phyloP scores from a whole-genome alignment of 2,113 vertebrate species.

The Forbesichthys agassizii region DNA sequence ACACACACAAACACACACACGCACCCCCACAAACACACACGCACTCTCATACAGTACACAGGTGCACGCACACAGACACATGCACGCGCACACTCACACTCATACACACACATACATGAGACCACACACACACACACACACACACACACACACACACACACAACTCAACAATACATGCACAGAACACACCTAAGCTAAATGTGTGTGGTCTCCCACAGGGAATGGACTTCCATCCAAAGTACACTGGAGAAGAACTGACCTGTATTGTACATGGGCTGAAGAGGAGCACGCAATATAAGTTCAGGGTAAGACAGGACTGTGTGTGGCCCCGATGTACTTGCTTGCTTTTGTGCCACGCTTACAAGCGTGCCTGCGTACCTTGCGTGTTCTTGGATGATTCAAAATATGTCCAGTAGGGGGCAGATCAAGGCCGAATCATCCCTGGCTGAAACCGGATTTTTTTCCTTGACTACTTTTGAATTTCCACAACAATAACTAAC shows the following conservation, averaged over 20 bases:
- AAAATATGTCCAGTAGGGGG: too few species aligned
- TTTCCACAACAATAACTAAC: too few species aligned
- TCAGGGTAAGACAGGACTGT: constrained; percentile 83
- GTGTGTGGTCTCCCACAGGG: constrained; percentile 74
- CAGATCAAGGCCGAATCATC: too few species aligned
- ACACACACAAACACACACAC: not conserved
- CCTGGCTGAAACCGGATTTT: too few species aligned
- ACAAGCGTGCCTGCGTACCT: too few species aligned
- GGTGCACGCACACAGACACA: not conserved
- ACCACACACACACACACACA: not conserved
- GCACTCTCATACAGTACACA: not conserved
- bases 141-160: not conserved
- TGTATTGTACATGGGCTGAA: constrained; percentile 96
- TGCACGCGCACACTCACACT: not conserved
- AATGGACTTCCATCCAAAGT: constrained; percentile 91
- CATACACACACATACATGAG: too few species aligned
- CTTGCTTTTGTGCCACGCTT: too few species aligned
- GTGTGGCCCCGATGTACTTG: not conserved
- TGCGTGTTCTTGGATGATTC: too few species aligned
- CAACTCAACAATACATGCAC: not conserved
- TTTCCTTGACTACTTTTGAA: too few species aligned
- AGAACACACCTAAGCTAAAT: not conserved
- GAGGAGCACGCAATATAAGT: constrained; percentile 98
- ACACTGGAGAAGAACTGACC: constrained; percentile 96
- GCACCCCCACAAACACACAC: too few species aligned